Base-by-base conservation (phyloP, 2,113 vertebrate species). In the Onychostruthus taczanowskii region DNA sequence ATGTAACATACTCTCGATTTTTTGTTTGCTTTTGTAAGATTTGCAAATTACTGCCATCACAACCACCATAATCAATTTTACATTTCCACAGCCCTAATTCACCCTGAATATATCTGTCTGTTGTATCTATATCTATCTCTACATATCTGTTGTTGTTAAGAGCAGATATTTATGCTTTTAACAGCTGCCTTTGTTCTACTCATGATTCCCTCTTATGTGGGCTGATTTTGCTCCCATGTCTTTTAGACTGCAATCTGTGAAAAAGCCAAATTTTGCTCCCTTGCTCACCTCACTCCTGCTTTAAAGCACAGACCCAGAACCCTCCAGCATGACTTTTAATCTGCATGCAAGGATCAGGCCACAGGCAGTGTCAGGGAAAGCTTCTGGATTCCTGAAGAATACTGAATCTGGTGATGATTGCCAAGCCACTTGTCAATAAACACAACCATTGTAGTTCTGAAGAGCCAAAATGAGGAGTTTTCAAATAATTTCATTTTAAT, bases 281-380 rank as follows among this genome's bases (percentile, higher is more conserved):
- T 84, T 19, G 9, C 21, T 15, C 2, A 3, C 15, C 9, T 13
- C 3, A 10, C 13, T 9, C 8, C 17, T 2, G 0, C 19, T 70
- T 66, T 82, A 84, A 62, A 92, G 10, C 10, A 67, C 24, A 86
- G 64, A 67, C 9, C 12, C 58, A 53, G 49, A 21, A 35, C 23
- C 19, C 49, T 13, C 39, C 56, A 75, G 55, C 58, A 55, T 13
- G 13, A 53, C 18, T 87, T 94, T n/a, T 39, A 64, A 81, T 61
- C 44, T 78, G 27, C 23, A 13, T 21, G 16, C 33, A 62, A 80
- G 50, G 35, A 67, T 74, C 35, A 58, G 62, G n/a, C 8, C 6
- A 2, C 41, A 35, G 14, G 35, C 20, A 4, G 14, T 28, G 61
- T 15, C 56, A 69, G 58, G 31, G 55, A 61, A 87, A 56, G 14